Evolutionary conservation across 2,797 vertebrate genomes (phyloP).

Genomic region (Arctocebus calabarensis): DNA sequence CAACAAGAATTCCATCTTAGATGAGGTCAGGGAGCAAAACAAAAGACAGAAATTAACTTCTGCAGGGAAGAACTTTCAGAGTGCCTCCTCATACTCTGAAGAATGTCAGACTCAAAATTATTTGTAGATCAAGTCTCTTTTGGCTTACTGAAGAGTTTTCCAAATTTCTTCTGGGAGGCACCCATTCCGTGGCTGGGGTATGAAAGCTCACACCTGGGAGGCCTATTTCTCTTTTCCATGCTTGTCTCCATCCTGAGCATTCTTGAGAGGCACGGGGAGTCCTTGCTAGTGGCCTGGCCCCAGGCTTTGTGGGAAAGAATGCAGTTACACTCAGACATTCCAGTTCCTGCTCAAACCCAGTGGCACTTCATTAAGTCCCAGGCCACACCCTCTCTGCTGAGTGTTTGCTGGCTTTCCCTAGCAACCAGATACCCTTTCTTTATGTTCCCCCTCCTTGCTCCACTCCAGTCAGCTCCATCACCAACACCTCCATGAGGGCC

Average conservation of each 20-base stretch:
- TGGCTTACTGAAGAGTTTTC: conserved; percentile 69
- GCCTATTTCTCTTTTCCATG: conserved; percentile 30
- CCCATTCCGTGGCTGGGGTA: neutral
- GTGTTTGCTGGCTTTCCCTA: conserved; percentile 66
- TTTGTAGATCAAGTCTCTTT: conserved; percentile 52
- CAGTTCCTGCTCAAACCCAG: conserved; percentile 69
- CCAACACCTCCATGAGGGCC: conserved; percentile 46
- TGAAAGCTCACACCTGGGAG: conserved; percentile 72
- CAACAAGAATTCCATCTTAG: neutral
- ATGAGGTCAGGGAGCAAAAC: neutral
- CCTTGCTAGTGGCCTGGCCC: conserved; percentile 57
- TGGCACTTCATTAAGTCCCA: conserved; percentile 74
- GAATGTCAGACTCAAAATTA: neutral
- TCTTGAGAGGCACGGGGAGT: conserved; percentile 69
- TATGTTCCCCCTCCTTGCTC: neutral
- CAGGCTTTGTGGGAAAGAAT: conserved; percentile 31
- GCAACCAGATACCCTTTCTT: conserved; percentile 65
- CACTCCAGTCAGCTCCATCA: conserved; percentile 59
- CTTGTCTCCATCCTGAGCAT: conserved; percentile 40
- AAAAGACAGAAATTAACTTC: neutral
- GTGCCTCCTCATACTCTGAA: neutral
- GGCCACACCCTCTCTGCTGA: conserved; percentile 60
- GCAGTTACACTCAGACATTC: conserved; percentile 76
- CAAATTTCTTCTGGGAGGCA: conserved; percentile 68
- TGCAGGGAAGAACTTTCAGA: neutral